phyloP scores from a whole-genome alignment of 2,797 vertebrate genomes.

The Cercopithecus mitis region DNA sequence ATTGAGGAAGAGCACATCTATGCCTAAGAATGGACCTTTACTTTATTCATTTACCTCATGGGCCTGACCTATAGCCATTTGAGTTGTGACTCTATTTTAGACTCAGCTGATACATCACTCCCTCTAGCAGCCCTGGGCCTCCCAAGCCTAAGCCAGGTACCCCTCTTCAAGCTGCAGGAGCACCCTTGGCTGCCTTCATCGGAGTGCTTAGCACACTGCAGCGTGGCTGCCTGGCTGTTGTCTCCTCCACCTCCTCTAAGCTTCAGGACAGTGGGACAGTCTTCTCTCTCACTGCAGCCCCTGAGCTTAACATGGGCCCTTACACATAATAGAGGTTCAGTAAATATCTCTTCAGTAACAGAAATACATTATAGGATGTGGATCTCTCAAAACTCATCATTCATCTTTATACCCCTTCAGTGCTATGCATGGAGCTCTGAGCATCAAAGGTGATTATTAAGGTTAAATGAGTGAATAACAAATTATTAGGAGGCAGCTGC shows the following conservation, averaged over 20 bases:
- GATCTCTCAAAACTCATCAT: neutral
- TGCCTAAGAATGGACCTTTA: neutral
- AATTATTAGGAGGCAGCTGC: neutral
- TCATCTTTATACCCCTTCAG: neutral
- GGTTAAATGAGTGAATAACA: neutral
- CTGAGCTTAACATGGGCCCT: neutral
- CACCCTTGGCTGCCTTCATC: neutral
- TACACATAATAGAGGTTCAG: neutral
- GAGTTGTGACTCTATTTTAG: neutral
- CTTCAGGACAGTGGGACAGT: neutral
- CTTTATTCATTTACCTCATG: neutral
- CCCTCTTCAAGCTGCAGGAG: neutral
- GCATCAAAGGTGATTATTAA: neutral
- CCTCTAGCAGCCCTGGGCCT: neutral
- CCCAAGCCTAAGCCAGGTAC: neutral
- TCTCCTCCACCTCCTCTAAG: neutral
- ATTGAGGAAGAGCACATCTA: neutral
- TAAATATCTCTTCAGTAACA: neutral
- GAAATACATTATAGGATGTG: neutral
- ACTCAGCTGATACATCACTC: neutral
- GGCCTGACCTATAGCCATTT: neutral
- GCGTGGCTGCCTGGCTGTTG: fast-evolving
- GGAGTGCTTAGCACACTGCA: neutral
- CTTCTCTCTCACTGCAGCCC: neutral
- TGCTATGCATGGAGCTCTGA: neutral